phyloP scores from a whole-genome alignment of 2,113 vertebrate species.

The Neodontobutis hainanensis region DNA sequence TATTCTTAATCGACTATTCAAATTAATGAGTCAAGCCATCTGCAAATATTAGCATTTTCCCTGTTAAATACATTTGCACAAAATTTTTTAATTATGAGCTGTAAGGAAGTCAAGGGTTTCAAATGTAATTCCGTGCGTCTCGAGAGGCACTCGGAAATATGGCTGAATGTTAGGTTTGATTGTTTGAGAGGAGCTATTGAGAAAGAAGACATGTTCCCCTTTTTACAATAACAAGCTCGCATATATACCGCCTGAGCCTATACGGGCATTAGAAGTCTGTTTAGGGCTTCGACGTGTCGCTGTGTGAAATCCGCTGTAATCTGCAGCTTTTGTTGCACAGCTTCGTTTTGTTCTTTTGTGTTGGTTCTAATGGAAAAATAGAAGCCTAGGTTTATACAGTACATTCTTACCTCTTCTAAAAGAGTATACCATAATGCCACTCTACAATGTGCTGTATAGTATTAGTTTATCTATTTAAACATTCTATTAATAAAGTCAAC shows the following conservation, averaged over 20 bases:
- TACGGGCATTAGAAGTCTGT: slow-evolving; percentile 47
- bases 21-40: slow-evolving; percentile 55
- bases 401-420: slow-evolving; percentile 15
- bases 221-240: slow-evolving; percentile 43
- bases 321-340: slow-evolving; percentile 52
- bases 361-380: slow-evolving; percentile 40
- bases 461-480: no score
- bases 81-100: slow-evolving; percentile 36
- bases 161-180: slow-evolving; percentile 5
- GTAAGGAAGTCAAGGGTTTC: slow-evolving; percentile 2
- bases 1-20: slow-evolving; percentile 51
- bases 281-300: slow-evolving; percentile 47
- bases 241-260: slow-evolving; percentile 36
- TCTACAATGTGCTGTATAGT: no score
- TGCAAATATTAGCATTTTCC: slow-evolving; percentile 66
- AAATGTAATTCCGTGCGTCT: slow-evolving; percentile 5
- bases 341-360: slow-evolving; percentile 39
- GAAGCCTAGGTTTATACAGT: slow-evolving; percentile 37
- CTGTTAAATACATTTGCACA: slow-evolving; percentile 13
- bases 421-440: no score
- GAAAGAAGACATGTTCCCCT: slow-evolving; percentile 10
- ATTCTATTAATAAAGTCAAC: no score
- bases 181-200: slow-evolving; percentile 19
- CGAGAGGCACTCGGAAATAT: slow-evolving; percentile 13
- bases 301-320: slow-evolving; percentile 71